Conservation (phyloP, 2,113 vertebrate species). For the Lepus americanus region DNA sequence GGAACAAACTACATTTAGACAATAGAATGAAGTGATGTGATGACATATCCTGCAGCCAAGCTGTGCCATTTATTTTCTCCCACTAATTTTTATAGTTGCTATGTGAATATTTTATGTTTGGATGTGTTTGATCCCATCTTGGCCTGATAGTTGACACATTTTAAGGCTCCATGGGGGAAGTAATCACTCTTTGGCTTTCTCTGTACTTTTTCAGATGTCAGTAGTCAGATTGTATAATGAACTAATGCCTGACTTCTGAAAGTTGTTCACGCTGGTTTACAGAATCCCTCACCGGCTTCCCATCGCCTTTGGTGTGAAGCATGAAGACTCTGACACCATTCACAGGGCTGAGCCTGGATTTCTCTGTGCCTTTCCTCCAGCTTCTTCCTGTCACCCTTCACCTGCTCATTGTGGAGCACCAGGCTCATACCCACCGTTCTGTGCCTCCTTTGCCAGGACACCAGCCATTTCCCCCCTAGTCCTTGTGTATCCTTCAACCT, state of each 20-base stretch:
- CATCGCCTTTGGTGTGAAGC: accelerated
- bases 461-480: accelerated
- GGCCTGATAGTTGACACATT: not conserved
- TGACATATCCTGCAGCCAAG: not conserved
- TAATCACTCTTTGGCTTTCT: not conserved
- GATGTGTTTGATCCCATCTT: not conserved
- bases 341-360: accelerated
- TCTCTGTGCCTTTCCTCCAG: accelerated
- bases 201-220: not conserved
- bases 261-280: not conserved
- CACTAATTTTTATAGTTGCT: not conserved
- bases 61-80: not conserved
- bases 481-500: not conserved
- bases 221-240: not conserved
- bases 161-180: not conserved
- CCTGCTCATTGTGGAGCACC: accelerated
- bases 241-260: not conserved
- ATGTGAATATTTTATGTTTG: not conserved
- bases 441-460: accelerated
- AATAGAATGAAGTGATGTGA: not conserved
- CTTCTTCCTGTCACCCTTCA: accelerated
- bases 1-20: conserved; percentile 62
- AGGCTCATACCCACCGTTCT: accelerated
- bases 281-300: not conserved
- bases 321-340: accelerated